These are phyloP conservation scores for Platygyra sinensis DNA, from an alignment of 64 coral and sea anemone genomes.

Conservation along the genomic window DNA sequence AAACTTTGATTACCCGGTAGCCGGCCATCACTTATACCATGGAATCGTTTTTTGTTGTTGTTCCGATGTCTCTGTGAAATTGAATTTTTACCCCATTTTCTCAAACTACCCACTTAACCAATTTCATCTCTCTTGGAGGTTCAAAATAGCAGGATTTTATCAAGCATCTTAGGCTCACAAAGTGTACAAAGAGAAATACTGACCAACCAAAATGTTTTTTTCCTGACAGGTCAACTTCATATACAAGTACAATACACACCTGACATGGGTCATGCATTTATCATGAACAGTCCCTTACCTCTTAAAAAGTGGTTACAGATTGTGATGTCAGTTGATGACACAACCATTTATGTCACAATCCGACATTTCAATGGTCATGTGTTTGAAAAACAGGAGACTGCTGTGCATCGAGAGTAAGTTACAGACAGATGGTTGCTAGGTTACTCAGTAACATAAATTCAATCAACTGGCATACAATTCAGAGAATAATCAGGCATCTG, in stretches of 20 bases:
- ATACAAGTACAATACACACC: constrained; percentile 78
- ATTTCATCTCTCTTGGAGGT: too few species aligned
- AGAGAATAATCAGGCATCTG: too few species aligned
- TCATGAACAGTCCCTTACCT: constrained; percentile 55
- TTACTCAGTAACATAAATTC: neutral
- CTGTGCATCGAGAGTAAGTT: constrained; percentile 16
- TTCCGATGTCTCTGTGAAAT: too few species aligned
- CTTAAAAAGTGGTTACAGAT: constrained; percentile 77
- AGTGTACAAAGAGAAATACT: too few species aligned
- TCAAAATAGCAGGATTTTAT: too few species aligned
- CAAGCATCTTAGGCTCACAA: too few species aligned
- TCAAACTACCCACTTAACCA: too few species aligned
- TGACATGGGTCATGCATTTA: constrained; percentile 74
- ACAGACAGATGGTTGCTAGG: neutral
- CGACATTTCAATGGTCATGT: constrained; percentile 53
- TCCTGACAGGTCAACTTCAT: constrained; percentile 65
- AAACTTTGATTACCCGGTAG: too few species aligned
- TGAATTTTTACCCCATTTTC: too few species aligned
- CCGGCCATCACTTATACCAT: too few species aligned
- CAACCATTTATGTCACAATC: constrained; percentile 40
- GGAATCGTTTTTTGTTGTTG: too few species aligned
- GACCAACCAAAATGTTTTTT: neutral
- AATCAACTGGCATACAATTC: too few species aligned
- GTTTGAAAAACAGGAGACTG: constrained; percentile 46
- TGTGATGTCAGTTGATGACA: constrained; percentile 74